Evolutionary conservation across 2,797 vertebrate species (phyloP), one percentile per base, ranked within the genome.

Genomic region (Loriculus beryllinus): DNA sequence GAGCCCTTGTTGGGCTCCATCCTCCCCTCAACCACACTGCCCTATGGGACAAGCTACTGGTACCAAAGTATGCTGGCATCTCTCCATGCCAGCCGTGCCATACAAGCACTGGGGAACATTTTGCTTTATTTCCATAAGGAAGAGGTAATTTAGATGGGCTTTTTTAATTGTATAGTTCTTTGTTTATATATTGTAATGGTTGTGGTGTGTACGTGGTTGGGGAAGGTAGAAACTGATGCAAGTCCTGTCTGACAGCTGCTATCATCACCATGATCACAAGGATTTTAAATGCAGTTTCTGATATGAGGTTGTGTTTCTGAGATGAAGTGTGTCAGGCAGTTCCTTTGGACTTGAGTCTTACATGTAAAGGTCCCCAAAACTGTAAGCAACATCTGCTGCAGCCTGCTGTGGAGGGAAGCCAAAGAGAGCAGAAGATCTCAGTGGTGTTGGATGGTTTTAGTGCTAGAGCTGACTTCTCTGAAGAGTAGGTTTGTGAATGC

Each of bases 141-240:
- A 54, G 70, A n/a, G 40, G 45, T 10, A 14, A 3, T 65, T 75
- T 8, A 21, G 49, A 7, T 25, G 28, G 37, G 35, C 1, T n/a
- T 45, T 45, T 56, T 28, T 7, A 2, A 14, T 21, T 6, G 16
- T 25, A 7, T 37, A 0, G 57, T 86, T 81, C 33, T 26, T 29
- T 83, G 26, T 47, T 39, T 42, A 42, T 8, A 5, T 15, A 0
- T 12, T 35, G 11, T 9, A 18, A 6, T 22, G 35, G 13, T 43
- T 0, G 0, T 29, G 54, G 11, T 64, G n/a, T 8, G 21, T 57
- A 17, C 0, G 0, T 5, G 15, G 16, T 31, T 56, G 54, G 6
- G 13, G 31, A 48, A 25, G 11, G 23, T 4, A 56, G 31, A n/a
- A 70, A 48, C 8, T 2, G 2, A 7, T 47, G 6, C 29, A 26